A percentile compares a stretch with the other conserved stretches of the same genome.
Conservation (phyloP, 2,797 vertebrate genomes). For the Anniella stebbinsi region DNA sequence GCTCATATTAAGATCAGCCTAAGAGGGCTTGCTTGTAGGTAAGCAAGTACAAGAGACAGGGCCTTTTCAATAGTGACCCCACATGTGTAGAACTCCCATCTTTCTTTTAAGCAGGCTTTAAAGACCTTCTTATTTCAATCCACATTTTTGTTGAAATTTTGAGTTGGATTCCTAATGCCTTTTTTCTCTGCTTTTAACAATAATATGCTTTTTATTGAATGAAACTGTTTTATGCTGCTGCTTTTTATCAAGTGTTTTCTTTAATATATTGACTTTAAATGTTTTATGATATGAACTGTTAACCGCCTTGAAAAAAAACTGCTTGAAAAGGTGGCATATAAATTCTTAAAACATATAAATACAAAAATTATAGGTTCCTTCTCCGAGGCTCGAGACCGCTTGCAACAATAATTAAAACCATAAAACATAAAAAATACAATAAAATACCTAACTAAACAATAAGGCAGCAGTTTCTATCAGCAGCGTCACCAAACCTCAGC, state of each 20-base stretch:
- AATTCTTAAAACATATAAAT: not conserved
- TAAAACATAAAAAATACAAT: conserved; percentile 20
- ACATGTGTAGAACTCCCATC: not conserved
- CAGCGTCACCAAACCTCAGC: not conserved
- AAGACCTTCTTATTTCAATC: not conserved
- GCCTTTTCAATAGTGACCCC: not conserved
- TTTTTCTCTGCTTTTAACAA: not conserved
- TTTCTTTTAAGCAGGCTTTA: not conserved
- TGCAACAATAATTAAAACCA: conserved; percentile 29
- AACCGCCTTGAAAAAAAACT: not conserved
- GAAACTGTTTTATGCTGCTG: not conserved
- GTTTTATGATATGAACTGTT: not conserved
- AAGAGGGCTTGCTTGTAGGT: not conserved
- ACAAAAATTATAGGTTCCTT: not conserved
- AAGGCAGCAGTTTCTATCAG: not conserved
- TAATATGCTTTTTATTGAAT: not conserved
- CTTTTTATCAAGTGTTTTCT: not conserved
- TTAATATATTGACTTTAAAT: not conserved
- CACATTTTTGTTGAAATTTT: not conserved
- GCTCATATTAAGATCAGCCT: not conserved
- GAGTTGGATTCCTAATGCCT: not conserved
- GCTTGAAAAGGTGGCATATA: not conserved
- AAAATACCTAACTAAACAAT: conserved; percentile 6
- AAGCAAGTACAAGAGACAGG: not conserved
- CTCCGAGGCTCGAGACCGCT: not conserved